These are phyloP conservation scores for Leptonema lineaticorne DNA, from an alignment of 1,140 invertebrate genomes.

Conservation along the genomic window DNA sequence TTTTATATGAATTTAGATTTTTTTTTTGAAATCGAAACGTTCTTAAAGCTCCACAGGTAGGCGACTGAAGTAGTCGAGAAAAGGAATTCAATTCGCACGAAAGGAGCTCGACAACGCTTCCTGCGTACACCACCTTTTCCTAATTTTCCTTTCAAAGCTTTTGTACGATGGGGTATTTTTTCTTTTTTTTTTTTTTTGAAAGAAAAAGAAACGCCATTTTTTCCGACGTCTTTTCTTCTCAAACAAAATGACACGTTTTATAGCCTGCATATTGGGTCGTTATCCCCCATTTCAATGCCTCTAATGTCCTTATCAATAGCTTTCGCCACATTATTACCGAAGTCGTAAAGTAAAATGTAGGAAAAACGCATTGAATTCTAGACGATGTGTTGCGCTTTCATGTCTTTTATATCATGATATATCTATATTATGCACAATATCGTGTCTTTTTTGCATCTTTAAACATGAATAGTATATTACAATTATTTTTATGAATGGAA, in stretches of 20 bases:
- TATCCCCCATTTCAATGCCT: not conserved
- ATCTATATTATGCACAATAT: too few species aligned
- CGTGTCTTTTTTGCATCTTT: too few species aligned
- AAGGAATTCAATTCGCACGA: conserved; percentile 2
- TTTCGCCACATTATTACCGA: not conserved
- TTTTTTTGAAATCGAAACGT: too few species aligned
- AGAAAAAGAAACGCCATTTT: not conserved
- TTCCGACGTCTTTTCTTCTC: not conserved
- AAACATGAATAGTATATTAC: too few species aligned
- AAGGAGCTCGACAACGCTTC: not conserved
- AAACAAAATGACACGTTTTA: not conserved
- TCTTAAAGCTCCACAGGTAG: too few species aligned
- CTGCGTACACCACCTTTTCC: conserved; percentile 1
- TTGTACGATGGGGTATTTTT: not conserved
- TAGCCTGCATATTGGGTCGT: not conserved
- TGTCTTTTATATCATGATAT: too few species aligned
- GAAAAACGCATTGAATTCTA: too few species aligned
- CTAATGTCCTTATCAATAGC: conserved; percentile 13
- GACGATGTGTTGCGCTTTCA: too few species aligned
- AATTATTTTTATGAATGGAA: too few species aligned
- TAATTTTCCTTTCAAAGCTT: not conserved
- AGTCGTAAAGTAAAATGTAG: conserved; percentile 2
- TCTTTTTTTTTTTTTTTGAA: not conserved
- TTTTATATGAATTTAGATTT: too few species aligned
- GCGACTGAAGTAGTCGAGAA: too few species aligned